Percentiles rank a stretch among this genome's conserved stretches.
Evolutionary conservation across 2,888 invertebrate species (phyloP).

Genomic region (Macrosiphum euphorbiae): DNA sequence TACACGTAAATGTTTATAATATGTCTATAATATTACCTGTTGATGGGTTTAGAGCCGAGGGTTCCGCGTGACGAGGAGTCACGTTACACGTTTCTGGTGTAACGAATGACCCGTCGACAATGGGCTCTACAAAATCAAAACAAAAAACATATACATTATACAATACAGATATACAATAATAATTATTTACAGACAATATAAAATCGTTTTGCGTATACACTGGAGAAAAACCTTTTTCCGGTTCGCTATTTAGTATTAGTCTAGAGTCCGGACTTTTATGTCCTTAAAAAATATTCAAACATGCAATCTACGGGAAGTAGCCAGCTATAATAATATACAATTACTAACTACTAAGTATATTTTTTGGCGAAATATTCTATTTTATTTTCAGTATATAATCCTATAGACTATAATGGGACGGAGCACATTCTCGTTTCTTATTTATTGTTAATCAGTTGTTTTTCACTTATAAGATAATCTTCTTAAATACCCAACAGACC

Average conservation of each 20-base stretch:
- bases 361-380: neutral
- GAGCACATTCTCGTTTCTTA: neutral
- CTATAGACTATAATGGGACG: neutral
- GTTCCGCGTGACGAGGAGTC: slow-evolving; percentile 31
- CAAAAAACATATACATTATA: neutral
- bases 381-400: neutral
- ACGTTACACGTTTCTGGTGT: slow-evolving; percentile 59
- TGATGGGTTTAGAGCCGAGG: slow-evolving; percentile 55
- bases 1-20: neutral
- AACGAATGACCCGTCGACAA: slow-evolving; percentile 57
- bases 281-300: neutral
- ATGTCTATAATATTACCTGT: slow-evolving; percentile 28
- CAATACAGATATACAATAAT: neutral
- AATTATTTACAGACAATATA: neutral
- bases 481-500: neutral
- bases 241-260: neutral
- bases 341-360: neutral
- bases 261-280: neutral
- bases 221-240: neutral
- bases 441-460: neutral
- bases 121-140: slow-evolving; percentile 40
- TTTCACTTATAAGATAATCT: neutral
- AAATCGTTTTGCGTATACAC: neutral
- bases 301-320: neutral
- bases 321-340: neutral